Conservation (phyloP, 2,797 vertebrate species). For the Sebastes ruberrimus region DNA sequence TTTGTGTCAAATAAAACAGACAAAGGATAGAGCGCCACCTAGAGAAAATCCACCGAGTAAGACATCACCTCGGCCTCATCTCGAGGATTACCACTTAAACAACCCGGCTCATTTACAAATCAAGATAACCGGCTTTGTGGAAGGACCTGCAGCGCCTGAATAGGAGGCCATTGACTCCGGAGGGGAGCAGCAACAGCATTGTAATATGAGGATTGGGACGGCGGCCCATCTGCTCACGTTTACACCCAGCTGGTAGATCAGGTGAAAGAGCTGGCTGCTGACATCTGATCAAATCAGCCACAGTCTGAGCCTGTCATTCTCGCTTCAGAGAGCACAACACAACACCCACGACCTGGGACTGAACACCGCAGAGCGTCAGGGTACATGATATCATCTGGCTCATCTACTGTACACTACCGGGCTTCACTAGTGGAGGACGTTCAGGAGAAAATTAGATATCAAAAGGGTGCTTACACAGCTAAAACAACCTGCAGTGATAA, state of each 20-base stretch:
- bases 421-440: neutral
- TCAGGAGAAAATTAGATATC: conserved; percentile 2
- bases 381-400: conserved; percentile 34
- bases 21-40: conserved; percentile 11
- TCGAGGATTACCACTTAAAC: conserved; percentile 58
- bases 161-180: conserved; percentile 48
- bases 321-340: conserved; percentile 68
- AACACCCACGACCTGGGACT: conserved; percentile 53
- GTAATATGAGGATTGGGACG: conserved; percentile 82
- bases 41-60: conserved; percentile 12
- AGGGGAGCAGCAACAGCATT: conserved; percentile 61
- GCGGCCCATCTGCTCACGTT: conserved; percentile 83
- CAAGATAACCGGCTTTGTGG: conserved; percentile 54
- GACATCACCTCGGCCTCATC: conserved; percentile 35
- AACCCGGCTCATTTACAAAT: conserved; percentile 63
- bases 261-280: conserved; percentile 81
- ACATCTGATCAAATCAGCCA: conserved; percentile 77
- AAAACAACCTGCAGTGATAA: neutral
- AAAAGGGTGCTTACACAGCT: neutral
- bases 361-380: conserved; percentile 17
- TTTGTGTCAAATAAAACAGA: neutral
- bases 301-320: conserved; percentile 68
- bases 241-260: conserved; percentile 81
- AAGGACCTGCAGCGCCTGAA: conserved; percentile 30
- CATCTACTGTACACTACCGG: neutral